These are phyloP conservation scores for Halocaridina rubra DNA, from an alignment of 2,888 invertebrate species.

Conservation along the genomic window DNA sequence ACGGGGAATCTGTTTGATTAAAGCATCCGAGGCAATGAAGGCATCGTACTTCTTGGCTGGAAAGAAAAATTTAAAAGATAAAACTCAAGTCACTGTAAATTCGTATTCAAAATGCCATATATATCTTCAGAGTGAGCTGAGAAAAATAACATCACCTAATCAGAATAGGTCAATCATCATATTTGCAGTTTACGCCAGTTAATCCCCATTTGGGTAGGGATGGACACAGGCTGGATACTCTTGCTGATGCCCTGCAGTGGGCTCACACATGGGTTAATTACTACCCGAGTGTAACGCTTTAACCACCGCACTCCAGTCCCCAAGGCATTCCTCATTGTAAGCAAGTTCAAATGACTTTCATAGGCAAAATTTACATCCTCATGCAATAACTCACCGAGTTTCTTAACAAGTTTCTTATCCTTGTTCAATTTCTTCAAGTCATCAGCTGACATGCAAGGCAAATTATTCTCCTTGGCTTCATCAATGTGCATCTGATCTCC, in stretches of 20 bases:
- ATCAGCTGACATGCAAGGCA: conserved; percentile 98
- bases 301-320: too few relatives aligned
- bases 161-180: conserved; percentile 32
- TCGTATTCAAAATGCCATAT: not conserved
- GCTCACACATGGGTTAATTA: too few relatives aligned
- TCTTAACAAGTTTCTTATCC: conserved; percentile 99
- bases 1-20: conserved; percentile 99
- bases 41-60: conserved; percentile 90
- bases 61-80: conserved; percentile 58
- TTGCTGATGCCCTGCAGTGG: too few relatives aligned
- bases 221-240: too few relatives aligned
- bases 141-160: conserved; percentile 25
- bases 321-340: too few relatives aligned
- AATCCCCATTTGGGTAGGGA: too few relatives aligned
- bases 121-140: conserved; percentile 62
- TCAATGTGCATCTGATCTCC: conserved; percentile 99
- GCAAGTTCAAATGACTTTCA: too few relatives aligned
- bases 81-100: not conserved
- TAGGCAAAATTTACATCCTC: too few relatives aligned
- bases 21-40: conserved; percentile 97
- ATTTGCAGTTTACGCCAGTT: too few relatives aligned
- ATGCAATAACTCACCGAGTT: conserved; percentile 79
- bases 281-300: too few relatives aligned
- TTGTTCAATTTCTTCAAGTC: conserved; percentile 99
- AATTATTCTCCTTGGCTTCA: conserved; percentile 89